Evolutionary conservation across 2,113 vertebrate species (phyloP).

Genomic region (Aptenodytes forsteri): DNA sequence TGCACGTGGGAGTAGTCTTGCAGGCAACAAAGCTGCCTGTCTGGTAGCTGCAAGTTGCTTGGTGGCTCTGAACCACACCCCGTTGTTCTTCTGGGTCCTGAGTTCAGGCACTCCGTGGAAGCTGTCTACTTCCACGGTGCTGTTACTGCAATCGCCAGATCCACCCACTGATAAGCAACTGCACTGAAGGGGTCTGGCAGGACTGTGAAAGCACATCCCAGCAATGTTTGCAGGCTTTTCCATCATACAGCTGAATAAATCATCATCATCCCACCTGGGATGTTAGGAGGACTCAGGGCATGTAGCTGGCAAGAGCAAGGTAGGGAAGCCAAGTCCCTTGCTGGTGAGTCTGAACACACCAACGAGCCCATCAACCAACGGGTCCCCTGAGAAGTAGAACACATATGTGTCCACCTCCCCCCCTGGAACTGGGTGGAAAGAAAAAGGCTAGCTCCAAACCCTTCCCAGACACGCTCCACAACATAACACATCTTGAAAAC

Average conservation of each 20-base stretch:
- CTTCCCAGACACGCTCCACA: background rate
- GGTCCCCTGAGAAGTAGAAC: background rate
- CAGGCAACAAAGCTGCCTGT: background rate
- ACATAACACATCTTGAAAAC: background rate
- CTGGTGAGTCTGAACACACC: background rate
- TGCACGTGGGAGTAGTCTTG: background rate
- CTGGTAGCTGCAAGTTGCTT: background rate
- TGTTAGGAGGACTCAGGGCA: background rate
- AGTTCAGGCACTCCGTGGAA: background rate
- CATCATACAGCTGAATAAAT: background rate
- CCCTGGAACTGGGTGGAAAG: background rate
- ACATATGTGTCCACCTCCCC: background rate
- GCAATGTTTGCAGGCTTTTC: background rate
- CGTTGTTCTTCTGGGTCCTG: background rate
- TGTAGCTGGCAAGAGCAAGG: background rate
- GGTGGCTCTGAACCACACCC: background rate
- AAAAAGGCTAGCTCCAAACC: background rate
- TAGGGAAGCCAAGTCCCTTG: background rate
- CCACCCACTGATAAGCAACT: background rate
- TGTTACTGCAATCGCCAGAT: accelerated
- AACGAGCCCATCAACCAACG: background rate
- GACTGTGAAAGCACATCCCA: background rate
- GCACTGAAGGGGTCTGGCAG: background rate
- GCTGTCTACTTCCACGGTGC: background rate
- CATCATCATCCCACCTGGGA: background rate